Evolutionary conservation across 2,797 vertebrate species (phyloP).

Genomic region (Eurystomus glaucurus): DNA sequence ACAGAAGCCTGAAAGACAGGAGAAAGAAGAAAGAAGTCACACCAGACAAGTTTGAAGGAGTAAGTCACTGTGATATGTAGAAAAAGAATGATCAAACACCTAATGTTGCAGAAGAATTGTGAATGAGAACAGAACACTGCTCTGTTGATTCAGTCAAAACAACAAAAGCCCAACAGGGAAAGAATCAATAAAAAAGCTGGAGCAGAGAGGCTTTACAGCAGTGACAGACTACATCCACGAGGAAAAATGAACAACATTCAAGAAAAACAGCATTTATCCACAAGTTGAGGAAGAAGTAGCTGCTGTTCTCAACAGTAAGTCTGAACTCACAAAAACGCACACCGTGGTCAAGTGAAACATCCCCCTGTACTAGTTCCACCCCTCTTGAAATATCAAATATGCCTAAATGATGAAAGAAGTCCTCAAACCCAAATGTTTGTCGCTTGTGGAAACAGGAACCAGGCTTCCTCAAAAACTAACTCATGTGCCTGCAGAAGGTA

Average conservation of each 20-base stretch:
- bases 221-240: not conserved
- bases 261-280: slow-evolving; percentile 5
- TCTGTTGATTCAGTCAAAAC: slow-evolving; percentile 45
- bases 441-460: not conserved
- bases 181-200: slow-evolving; percentile 47
- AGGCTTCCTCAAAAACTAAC: not conserved
- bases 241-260: slow-evolving; percentile 7
- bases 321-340: not conserved
- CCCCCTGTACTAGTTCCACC: not conserved
- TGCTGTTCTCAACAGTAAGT: not conserved
- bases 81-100: slow-evolving; percentile 1
- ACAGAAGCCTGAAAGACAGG: not conserved
- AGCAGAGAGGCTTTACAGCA: slow-evolving; percentile 2
- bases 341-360: not conserved
- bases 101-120: slow-evolving; percentile 1
- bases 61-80: not conserved
- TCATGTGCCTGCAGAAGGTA: not conserved
- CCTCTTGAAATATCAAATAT: not conserved
- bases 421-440: not conserved
- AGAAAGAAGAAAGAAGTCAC: slow-evolving; percentile 11
- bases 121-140: not conserved
- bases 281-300: not conserved
- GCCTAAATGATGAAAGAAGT: slow-evolving; percentile 4
- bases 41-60: not conserved
- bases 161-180: slow-evolving; percentile 5